Base-by-base conservation (phyloP, 2,888 invertebrate genomes). In the Ligdia adustata region DNA sequence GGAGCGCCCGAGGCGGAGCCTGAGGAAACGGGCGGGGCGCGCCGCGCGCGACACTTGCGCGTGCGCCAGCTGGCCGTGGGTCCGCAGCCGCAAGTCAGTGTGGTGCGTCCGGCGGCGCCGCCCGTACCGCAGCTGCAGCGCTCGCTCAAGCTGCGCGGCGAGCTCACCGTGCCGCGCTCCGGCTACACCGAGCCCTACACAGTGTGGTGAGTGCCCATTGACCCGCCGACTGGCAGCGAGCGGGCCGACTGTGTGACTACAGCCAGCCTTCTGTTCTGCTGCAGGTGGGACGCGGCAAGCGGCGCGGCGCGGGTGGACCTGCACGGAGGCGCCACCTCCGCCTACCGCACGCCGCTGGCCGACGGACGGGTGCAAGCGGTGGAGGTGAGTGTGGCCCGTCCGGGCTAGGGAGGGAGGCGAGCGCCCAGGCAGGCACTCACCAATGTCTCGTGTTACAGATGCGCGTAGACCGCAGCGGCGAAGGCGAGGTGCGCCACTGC, bases 131-230 rank as follows among this genome's bases (percentile, higher is more conserved):
- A 62, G 38, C 73, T 81, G 53, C 61, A 66, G 34, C 69, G 69
- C 35, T 72, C 82, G 20, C 51, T 79, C 43, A 42, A 58, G 47
- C 28, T 86, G 31, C 70, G 71, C 20, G 83, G 68, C 3, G 65
- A 66, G 48, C 69, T 85, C 22, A 75, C 73, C 9, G 82, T 80
- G 33, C 74, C 71, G 7, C 68, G 71, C 39, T 75, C 84, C 6
- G 83, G 72, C 55, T 85, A 75, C 60, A 75, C 82, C 1, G 85
- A 85, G 52, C 62, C 70, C 1, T 85, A 82, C 57, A 65, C 72
- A 5, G 64, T 72, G 1, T 73, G 81, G 83, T 81, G 48, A 29
- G 67, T 52, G n/a, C n/a, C n/a, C n/a, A n/a, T n/a, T n/a, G n/a
- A n/a, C n/a, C n/a, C n/a, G n/a, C n/a, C n/a, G n/a, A n/a, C n/a